Evolutionary conservation across 23 tunicate species (phyloP), one percentile per base, ranked within the genome.

Genomic region (Ascidia mentula): DNA sequence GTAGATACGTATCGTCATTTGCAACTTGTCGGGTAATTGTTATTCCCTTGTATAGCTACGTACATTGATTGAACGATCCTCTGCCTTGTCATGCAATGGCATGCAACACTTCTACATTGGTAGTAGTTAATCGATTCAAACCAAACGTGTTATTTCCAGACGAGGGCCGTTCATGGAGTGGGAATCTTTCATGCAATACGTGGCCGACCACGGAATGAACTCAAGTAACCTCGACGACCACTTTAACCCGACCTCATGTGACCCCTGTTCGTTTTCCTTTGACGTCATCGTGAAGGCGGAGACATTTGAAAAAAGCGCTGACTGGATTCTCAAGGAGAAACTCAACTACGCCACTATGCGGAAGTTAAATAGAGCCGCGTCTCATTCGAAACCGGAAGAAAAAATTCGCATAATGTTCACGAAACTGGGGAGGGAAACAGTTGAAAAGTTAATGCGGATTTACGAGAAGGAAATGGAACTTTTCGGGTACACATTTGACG

Each of bases 401-500:
- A 65, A 65, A 28, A 84, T 84, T 9, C 71, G 82, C n/a, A 7
- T 39, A 0, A 35, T 77, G 65, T 84, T 84, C 40, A 34, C 31
- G 3, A 6, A 36, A 18, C 59, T 84, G 12, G 34, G 32, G 13
- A 60, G 34, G 12, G 31, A 65, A 33, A 84, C 88, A 1, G 77
- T 84, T 2, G 18, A 18, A 7, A 76, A 61, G 34, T 37, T 84
- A 37, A 76, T 84, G 76, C 32, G 59, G 22, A 61, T 84, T 18
- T 84, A 76, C 37, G 40, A 59, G 38, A 13, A 60, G 26, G 82
- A 84, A 13, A 77, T 84, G 61, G 88, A 35, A 31, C 6, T 77
- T 30, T 76, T 77, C 69, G 88, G 82, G 9, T 84, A 84, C 82
- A 84, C 82, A 28, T 84, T 77, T 69, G 82, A 77, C 69, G 12